phyloP scores from a whole-genome alignment of 1,140 invertebrate species.

The Monomorium pharaonis region DNA sequence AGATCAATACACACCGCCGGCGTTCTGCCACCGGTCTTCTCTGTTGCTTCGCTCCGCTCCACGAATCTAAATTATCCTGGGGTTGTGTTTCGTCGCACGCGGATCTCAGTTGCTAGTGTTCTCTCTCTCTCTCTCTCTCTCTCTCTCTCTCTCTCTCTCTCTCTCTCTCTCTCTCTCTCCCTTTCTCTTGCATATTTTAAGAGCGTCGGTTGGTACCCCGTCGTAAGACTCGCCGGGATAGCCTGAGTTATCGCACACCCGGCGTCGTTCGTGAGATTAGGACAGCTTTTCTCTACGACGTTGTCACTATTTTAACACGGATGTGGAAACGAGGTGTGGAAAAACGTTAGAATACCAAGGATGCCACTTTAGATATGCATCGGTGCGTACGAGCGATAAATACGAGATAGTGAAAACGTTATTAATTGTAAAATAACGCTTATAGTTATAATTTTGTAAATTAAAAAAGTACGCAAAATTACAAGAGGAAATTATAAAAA shows the following conservation, averaged over 20 bases:
- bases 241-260: slow-evolving; percentile 53
- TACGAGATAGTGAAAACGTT: not conserved
- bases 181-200: slow-evolving; percentile 64
- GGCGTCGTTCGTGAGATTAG: slow-evolving; percentile 43
- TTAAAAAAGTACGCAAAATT: not conserved
- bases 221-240: slow-evolving; percentile 17
- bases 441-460: not conserved
- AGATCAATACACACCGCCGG: slow-evolving; percentile 81
- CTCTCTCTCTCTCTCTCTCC: not conserved
- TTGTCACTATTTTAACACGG: slow-evolving; percentile 25
- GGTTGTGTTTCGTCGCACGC: slow-evolving; percentile 73
- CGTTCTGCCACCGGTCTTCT: slow-evolving; percentile 46
- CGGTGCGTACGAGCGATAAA: not conserved
- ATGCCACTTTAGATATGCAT: slow-evolving; percentile 1
- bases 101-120: slow-evolving; percentile 53
- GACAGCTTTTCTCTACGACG: slow-evolving; percentile 20
- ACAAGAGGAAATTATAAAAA: not conserved
- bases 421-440: not conserved
- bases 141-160: slow-evolving; percentile 1
- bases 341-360: not conserved
- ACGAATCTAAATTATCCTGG: slow-evolving; percentile 80
- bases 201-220: slow-evolving; percentile 4
- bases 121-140: slow-evolving; percentile 24
- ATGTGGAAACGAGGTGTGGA: not conserved
- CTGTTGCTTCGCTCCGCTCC: slow-evolving; percentile 54